phyloP scores from a whole-genome alignment of 2,797 vertebrate species.

The Oreonectes daqikongensis region DNA sequence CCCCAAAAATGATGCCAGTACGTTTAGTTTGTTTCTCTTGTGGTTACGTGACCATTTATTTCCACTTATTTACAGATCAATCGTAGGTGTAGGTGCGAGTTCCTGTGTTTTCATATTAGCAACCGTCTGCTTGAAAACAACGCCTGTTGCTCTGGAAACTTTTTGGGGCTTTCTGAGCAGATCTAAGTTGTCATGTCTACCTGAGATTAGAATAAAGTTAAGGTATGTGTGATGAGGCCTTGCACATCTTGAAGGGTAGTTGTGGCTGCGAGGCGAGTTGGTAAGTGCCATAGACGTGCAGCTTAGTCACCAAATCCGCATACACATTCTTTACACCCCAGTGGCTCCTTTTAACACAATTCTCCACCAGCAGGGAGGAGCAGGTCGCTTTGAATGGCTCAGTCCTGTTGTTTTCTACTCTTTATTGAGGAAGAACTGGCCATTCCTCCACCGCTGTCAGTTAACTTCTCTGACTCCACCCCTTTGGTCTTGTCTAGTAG shows the following conservation, averaged over 20 bases:
- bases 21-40: neutral
- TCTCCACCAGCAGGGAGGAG: slow-evolving; percentile 61
- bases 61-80: neutral
- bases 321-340: slow-evolving; percentile 68
- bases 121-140: slow-evolving; percentile 38
- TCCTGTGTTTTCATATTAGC: neutral
- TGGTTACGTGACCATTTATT: slow-evolving; percentile 3
- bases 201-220: slow-evolving; percentile 1
- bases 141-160: slow-evolving; percentile 15
- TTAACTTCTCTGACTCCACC: slow-evolving; percentile 51
- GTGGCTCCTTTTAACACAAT: slow-evolving; percentile 64
- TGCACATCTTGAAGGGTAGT: slow-evolving; percentile 42
- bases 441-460: slow-evolving; percentile 38
- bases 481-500: slow-evolving; percentile 24
- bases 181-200: slow-evolving; percentile 15
- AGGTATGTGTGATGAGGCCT: slow-evolving; percentile 8
- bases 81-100: slow-evolving; percentile 13
- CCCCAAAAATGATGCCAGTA: slow-evolving; percentile 68
- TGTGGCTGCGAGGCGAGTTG: slow-evolving; percentile 41
- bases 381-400: slow-evolving; percentile 52
- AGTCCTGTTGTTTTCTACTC: slow-evolving; percentile 31
- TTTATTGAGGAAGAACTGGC: slow-evolving; percentile 30
- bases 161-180: slow-evolving; percentile 33
- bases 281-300: slow-evolving; percentile 59
- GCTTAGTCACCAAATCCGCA: slow-evolving; percentile 61